Evolutionary conservation across 2,113 vertebrate genomes (phyloP), one percentile per base, ranked within the genome.

Genomic region (Litocranius walleri): DNA sequence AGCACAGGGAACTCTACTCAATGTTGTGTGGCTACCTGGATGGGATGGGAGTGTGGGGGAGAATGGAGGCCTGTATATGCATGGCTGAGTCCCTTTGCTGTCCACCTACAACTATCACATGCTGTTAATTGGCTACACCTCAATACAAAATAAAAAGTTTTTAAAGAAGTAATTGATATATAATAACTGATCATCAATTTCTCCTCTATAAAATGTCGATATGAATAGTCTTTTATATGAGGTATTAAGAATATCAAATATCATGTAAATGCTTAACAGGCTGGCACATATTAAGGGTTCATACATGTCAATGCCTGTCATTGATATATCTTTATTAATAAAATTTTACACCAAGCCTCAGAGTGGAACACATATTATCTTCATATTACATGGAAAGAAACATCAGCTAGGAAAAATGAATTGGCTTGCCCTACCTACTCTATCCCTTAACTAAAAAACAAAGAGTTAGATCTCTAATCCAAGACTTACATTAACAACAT

Each of bases 391-490:
- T 48, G 11, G 12, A 19, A 80, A 17, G 3, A 17, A 27, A 57
- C 14, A 91, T 43, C 6, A n/a, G 4, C 48, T 21, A 12, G 15
- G 25, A 56, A 4, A 86, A 78, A 48, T 16, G 7, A 48, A 57
- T 10, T 54, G 40, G 7, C 25, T 5, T 64, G 3, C 7, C 14
- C 29, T 61, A 11, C 2, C 45, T 5, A 0, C 17, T 52, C 8
- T 30, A 1, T 77, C 15, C 57, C 43, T 45, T 45, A 81, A 57
- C 48, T 43, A 92, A 27, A 40, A 52, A 85, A 30, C 40, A 2
- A 71, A 88, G n/a, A 82, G 36, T 4, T 62, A 62, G 21, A 17
- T 23, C 21, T 81, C 15, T 62, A 52, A 74, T 50, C 84, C 64
- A 54, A 85, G 57, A 8, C 4, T 64, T 71, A 48, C 9, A 36